Evolutionary conservation across 2,113 vertebrate species (phyloP).

Genomic region (Catharus minimus): DNA sequence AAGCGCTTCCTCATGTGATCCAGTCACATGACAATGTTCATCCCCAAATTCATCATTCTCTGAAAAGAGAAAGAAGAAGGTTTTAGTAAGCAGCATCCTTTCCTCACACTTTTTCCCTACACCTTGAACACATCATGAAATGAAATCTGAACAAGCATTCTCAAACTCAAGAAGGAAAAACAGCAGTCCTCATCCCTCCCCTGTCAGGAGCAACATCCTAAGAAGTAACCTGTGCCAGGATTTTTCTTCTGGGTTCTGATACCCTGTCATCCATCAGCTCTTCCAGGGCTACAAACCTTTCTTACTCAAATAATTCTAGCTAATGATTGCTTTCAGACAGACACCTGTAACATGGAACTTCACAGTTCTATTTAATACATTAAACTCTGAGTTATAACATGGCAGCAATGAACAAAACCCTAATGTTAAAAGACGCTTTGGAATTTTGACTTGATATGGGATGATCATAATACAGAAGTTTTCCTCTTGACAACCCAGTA

Average conservation of each 20-base stretch:
- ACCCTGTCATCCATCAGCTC: not conserved
- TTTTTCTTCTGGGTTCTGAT: not conserved
- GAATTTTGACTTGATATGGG: not conserved
- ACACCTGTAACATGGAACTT: not conserved
- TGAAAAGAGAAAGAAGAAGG: conserved; percentile 74
- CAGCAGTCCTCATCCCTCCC: not conserved
- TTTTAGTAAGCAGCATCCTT: conserved; percentile 28
- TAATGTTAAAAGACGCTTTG: not conserved
- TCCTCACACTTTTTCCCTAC: not conserved
- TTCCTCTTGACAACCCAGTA: not conserved
- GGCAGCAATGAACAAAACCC: not conserved
- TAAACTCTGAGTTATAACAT: not conserved
- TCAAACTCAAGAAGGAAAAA: not conserved
- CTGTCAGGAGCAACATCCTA: not conserved
- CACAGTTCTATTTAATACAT: not conserved
- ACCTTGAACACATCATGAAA: not conserved
- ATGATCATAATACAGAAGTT: not conserved
- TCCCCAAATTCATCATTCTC: conserved; percentile 86
- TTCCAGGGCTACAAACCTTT: not conserved
- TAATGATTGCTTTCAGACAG: not conserved
- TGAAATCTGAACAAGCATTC: not conserved
- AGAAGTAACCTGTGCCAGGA: not conserved
- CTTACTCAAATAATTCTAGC: not conserved
- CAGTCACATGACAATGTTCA: conserved; percentile 88
- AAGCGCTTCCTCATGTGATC: conserved; percentile 90